Evolutionary conservation across 2,888 invertebrate genomes (phyloP), one percentile per base, ranked within the genome.

Genomic region (Erebia epiphron): DNA sequence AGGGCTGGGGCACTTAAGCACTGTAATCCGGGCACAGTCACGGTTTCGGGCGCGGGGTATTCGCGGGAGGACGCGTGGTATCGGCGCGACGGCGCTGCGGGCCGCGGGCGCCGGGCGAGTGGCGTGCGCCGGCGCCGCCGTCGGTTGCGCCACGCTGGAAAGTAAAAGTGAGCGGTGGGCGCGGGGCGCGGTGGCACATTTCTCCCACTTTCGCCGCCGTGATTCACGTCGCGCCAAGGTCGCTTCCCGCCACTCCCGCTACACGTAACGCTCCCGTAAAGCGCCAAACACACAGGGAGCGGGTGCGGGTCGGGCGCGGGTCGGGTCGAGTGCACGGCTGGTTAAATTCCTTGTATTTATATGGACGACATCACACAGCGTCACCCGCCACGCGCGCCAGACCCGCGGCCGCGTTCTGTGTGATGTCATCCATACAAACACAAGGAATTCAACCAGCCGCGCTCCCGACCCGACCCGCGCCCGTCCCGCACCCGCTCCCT

Each of bases 51-150:
- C 83, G 80, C 78, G 79, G 72, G 75, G 5, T 56, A 49, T 65
- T 79, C 70, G 76, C 80, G 75, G 75, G 76, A 77, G 79, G 77
- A 75, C 76, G 80, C 76, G 76, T 76, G 80, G 80, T 80, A 81
- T 84, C 84, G 89, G 90, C 90, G 90, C 90, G 86, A 89, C 91
- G 90, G 91, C 91, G 92, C 90, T 89, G 89, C 89, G 91, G 91
- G 91, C 91, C 91, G 92, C 91, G 91, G 89, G 91, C 92, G 92
- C 91, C 92, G 92, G 88, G 88, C 91, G 91, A 92, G 92, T 92
- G 93, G 89, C 91, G 88, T 86, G 86, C 86, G 85, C 84, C 89
- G 88, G 86, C 85, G 88, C 86, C 88, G 87, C 86, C 83, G 84
- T 85, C 88, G 87, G 89, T 92, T 93, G 92, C 92, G 92, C 90